phyloP scores from a whole-genome alignment of 64 coral and sea anemone species.

The Acropora yongei region DNA sequence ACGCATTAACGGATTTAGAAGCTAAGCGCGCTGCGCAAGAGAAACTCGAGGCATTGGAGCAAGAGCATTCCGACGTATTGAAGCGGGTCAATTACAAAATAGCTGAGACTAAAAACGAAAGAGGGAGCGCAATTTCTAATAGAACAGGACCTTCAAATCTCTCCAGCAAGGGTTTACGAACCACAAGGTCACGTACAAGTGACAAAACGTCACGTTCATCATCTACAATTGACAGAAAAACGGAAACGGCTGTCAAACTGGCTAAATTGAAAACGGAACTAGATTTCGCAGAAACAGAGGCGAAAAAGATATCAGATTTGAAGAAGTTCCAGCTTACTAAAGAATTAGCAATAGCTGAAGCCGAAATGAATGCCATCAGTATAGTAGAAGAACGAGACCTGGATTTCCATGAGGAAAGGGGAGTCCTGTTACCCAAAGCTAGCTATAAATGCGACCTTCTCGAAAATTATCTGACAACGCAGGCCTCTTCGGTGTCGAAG shows the following conservation, averaged over 20 bases:
- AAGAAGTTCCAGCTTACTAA: slow-evolving; percentile 11
- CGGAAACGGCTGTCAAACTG: not conserved
- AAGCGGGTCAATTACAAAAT: too few species aligned
- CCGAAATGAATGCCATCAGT: slow-evolving; percentile 18
- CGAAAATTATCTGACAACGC: slow-evolving; percentile 5
- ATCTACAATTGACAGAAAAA: not conserved
- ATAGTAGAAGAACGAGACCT: not conserved
- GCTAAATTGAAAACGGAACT: slow-evolving; percentile 17
- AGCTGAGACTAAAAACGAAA: too few species aligned
- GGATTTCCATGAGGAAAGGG: not conserved
- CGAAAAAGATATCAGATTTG: not conserved
- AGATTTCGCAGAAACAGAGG: not conserved
- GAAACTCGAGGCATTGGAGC: too few species aligned
- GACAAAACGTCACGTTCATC: not conserved
- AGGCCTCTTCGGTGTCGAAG: not conserved
- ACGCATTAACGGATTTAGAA: too few species aligned
- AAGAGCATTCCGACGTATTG: too few species aligned
- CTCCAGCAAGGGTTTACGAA: too few species aligned
- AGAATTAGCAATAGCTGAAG: not conserved
- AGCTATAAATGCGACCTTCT: not conserved
- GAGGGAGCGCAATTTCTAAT: too few species aligned
- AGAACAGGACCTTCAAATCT: too few species aligned
- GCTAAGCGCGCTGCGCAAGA: too few species aligned
- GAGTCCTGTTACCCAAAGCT: not conserved
- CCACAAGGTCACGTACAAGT: too few species aligned